Evolutionary conservation across 1,140 invertebrate genomes (phyloP), one percentile per base, ranked within the genome.

Genomic region (Drosophila athabasca): DNA sequence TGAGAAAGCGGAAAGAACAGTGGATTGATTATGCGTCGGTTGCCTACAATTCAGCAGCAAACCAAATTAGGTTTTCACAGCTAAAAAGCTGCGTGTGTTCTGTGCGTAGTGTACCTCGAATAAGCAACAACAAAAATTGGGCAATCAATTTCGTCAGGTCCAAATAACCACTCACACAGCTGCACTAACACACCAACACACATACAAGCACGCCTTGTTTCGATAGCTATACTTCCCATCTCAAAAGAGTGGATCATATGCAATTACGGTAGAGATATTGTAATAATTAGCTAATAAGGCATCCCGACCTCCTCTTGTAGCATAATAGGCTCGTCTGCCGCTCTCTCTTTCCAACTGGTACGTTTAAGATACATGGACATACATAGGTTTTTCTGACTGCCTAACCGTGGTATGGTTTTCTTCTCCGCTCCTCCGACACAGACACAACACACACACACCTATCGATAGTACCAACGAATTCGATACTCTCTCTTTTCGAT

Each of bases 41-140:
- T 43, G 50, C 31, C 26, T 2, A 4, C 11, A 49, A 54, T 69
- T 58, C 45, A 57, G 31, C 15, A 51, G 19, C 19, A 31, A 17
- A 22, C 17, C 11, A 31, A 64, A 53, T 41, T 9, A 19, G 39
- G 53, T 24, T 53, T 49, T 26, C 50, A 62, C 6, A 29, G 29
- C 48, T 43, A 29, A 13, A 19, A 46, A 44, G 29, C 26, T 53
- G 43, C 41, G 50, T 39, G 11, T 39, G 35, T 39, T 39, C 29
- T 58, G 49, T 74, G 61, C 71, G 71, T 50, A 74, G 61, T 71
- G 49, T 66, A 43, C 61, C 35, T 22, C 39, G 54, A 66, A 65
- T 75, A 54, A 75, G 74, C 53, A 57, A 49, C 17, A 74, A 57
- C 53, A 54, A 41, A 57, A 31, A 22, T 13, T 43, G 9, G 41